Evolutionary conservation across 2,888 invertebrate species (phyloP).

Genomic region (Prenolepis imparis): DNA sequence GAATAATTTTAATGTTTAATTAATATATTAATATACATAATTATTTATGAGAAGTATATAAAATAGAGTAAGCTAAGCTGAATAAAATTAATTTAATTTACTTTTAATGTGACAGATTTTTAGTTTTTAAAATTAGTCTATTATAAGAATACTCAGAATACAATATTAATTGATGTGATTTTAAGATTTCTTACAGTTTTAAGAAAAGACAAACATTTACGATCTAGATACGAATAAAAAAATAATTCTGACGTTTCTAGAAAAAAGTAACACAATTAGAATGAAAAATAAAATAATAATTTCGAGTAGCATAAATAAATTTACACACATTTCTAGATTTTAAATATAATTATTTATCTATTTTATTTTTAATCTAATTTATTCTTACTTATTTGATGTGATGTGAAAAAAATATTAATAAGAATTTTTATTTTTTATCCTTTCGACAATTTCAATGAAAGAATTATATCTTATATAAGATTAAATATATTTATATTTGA

Average conservation of each 20-base stretch:
- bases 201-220: not conserved
- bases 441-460: not conserved
- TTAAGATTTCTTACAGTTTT: not conserved
- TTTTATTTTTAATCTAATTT: not conserved
- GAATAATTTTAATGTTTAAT: not conserved
- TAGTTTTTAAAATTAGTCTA: constrained; percentile 15
- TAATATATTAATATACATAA: not conserved
- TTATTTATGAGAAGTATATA: not conserved
- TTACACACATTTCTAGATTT: not conserved
- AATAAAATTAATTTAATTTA: not conserved
- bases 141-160: not conserved
- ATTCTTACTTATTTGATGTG: not conserved
- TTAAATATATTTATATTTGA: not conserved
- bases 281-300: not conserved
- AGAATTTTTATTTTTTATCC: not conserved
- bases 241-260: not conserved
- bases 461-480: not conserved
- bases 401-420: not conserved
- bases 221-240: not conserved
- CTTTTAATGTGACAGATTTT: not conserved
- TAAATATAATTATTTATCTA: not conserved
- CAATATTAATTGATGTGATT: not conserved
- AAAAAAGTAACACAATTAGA: not conserved
- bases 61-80: not conserved
- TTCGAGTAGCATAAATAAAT: not conserved